Base-by-base conservation (phyloP, 2,797 vertebrate species). In the Crocodylus rhombifer region DNA sequence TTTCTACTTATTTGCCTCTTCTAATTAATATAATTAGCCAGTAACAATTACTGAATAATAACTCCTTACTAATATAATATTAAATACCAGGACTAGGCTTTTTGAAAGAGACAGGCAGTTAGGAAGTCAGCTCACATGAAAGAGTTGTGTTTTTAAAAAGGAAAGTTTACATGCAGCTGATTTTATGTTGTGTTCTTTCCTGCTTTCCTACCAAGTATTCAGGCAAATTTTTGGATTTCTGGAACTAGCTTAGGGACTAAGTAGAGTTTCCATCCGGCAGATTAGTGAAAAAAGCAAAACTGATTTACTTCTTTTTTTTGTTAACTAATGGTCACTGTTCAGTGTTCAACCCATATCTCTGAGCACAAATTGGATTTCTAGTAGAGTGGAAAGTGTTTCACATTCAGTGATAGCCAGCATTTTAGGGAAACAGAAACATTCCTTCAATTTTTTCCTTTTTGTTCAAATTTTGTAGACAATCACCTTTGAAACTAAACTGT, bases 41-140 rank as follows among this genome's bases (percentile, higher is more conserved):
- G 84, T 64, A 95, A 95, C 89, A 87, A 84, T 82, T 90, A 91
- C 63, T 91, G 80, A 93, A 77, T 82, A 93, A 86, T 84, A 95
- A 88, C 91, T 93, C 21, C 91, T 93, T 94, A 82, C 84, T 95
- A 94, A 97, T 90, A 86, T 89, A 89, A 94, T 97, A 95, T 96
- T 89, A 86, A 82, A 89, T 94, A 94, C 87, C 87, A 93, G 76
- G 84, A 25, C 83, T 92, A 61, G 60, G 91, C 84, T 97, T 97
- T 93, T 74, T 94, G 92, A 94, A 90, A 57, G 77, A 94, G 56
- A 13, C 36, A 73, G 36, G 25, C 20, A 80, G 74, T 82, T 86
- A 92, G 95, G 88, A 95, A 93, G 89, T 95, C 75, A 91, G 87
- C 67, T 96, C 92, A 92, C 93, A 91, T 14, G 57, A 91, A 25